phyloP scores from a whole-genome alignment of 2,888 invertebrate species.

The Thumatha senex region DNA sequence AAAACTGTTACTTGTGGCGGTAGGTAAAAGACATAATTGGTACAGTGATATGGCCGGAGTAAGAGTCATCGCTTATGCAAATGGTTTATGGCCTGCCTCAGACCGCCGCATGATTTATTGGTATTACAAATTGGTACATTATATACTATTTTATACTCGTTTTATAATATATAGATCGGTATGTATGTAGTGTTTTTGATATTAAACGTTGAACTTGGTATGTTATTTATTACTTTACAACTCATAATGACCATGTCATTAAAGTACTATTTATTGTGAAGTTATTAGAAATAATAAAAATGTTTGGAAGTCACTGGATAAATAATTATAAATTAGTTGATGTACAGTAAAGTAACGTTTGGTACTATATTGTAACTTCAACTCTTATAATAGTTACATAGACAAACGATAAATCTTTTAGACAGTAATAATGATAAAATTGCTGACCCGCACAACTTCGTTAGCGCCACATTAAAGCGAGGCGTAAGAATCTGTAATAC shows the following conservation, averaged over 20 bases:
- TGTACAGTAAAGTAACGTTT: slow-evolving; percentile 1
- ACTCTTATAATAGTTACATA: not conserved
- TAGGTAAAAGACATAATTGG: slow-evolving; percentile 48
- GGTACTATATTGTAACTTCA: not conserved
- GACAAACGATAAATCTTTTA: not conserved
- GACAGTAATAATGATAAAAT: too few relatives aligned
- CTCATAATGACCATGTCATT: slow-evolving; percentile 31
- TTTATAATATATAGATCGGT: not conserved
- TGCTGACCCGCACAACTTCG: too few relatives aligned
- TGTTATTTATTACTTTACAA: slow-evolving; percentile 33
- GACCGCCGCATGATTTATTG: slow-evolving; percentile 48
- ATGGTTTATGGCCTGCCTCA: slow-evolving; percentile 53
- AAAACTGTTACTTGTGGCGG: slow-evolving; percentile 14
- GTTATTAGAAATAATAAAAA: slow-evolving; percentile 6
- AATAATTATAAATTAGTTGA: slow-evolving; percentile 1
- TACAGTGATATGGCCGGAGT: slow-evolving; percentile 47
- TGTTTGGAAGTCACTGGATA: not conserved
- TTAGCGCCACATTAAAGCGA: too few relatives aligned
- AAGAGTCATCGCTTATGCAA: slow-evolving; percentile 58
- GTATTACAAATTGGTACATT: slow-evolving; percentile 29
- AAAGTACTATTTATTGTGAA: slow-evolving; percentile 14
- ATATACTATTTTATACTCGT: slow-evolving; percentile 18
- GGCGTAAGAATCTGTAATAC: too few relatives aligned
- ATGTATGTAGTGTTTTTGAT: slow-evolving; percentile 17
- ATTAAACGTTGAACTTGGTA: slow-evolving; percentile 22